Evolutionary conservation across 2,797 vertebrate genomes (phyloP), one percentile per base, ranked within the genome.

Genomic region (Oreonectes daqikongensis): DNA sequence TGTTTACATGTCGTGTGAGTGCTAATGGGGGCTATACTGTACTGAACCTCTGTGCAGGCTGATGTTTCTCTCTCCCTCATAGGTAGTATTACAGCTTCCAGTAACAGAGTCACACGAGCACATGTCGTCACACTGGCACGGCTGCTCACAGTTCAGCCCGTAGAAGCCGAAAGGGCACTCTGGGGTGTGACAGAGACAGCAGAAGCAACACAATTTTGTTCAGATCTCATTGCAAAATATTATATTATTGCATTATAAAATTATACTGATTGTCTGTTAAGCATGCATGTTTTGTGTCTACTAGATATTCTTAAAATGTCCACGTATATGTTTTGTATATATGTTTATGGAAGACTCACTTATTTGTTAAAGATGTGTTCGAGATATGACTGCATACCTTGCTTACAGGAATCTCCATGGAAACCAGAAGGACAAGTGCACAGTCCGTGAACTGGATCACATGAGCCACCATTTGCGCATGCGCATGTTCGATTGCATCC

Each of bases 151-250:
- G 82, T 79, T 77, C 0, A 82, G 85, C 0, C 97, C 96, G 0
- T 94, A 94, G 89, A 90, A 94, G 22, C 96, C 96, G 48, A 92
- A 44, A 9, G 93, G 90, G 85, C 96, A 99, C 52, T 79, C 96
- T 98, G 83, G n/a, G 20, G 72, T 40, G 22, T 46, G 24, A 79
- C 24, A 74, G 20, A 66, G 44, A 20, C 2, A 26, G 18, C 44
- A 69, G 3, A 55, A 35, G 32, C 32, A n/a, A 59, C 7, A 32
- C 8, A 2, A 35, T 35, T 35, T 35, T 9, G n/a, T n/a, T n/a
- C n/a, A n/a, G n/a, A n/a, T n/a, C n/a, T n/a, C n/a, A n/a, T n/a
- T n/a, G n/a, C n/a, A n/a, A n/a, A n/a, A n/a, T n/a, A n/a, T n/a
- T n/a, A n/a, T n/a, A n/a, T n/a, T n/a, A n/a, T n/a, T n/a, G n/a